Evolutionary conservation across 2,888 invertebrate genomes (phyloP).

Genomic region (Suillia variegata): DNA sequence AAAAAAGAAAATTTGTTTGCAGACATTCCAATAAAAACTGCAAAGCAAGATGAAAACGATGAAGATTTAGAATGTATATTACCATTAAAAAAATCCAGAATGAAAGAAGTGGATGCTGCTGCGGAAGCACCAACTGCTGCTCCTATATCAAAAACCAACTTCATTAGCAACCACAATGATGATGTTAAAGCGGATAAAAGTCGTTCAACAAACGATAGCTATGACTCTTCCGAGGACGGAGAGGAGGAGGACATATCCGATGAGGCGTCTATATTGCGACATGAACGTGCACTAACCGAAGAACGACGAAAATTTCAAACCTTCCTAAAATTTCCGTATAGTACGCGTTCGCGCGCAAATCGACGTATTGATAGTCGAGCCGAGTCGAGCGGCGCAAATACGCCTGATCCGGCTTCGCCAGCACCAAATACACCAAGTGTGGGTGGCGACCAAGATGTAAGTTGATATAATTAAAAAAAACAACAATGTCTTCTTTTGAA

Average conservation of each 20-base stretch:
- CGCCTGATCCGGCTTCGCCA: conserved; percentile 75
- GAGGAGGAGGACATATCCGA: conserved; percentile 82
- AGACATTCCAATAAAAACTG: background rate
- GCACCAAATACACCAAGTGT: conserved; percentile 52
- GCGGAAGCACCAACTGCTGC: too few relatives aligned
- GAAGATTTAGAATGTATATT: too few relatives aligned
- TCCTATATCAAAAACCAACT: too few relatives aligned
- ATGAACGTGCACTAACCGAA: conserved; percentile 69
- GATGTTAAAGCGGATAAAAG: too few relatives aligned
- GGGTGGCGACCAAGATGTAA: conserved; percentile 56
- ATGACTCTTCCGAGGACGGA: conserved; percentile 27
- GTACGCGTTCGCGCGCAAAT: conserved; percentile 65
- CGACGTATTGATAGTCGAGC: conserved; percentile 72
- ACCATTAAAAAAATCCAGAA: too few relatives aligned
- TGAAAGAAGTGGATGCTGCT: too few relatives aligned
- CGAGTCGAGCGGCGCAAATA: conserved; percentile 74
- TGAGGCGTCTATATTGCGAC: conserved; percentile 72
- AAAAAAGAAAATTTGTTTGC: too few relatives aligned
- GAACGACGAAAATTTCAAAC: conserved; percentile 74
- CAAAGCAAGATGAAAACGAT: conserved; percentile 5
- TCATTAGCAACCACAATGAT: conserved; percentile 6
- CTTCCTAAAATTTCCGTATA: conserved; percentile 60
- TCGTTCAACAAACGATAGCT: too few relatives aligned
- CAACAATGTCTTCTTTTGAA: background rate
- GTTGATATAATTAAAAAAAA: conserved; percentile 7